Conservation (phyloP, 2,113 vertebrate genomes). For the Elephantulus edwardii region DNA sequence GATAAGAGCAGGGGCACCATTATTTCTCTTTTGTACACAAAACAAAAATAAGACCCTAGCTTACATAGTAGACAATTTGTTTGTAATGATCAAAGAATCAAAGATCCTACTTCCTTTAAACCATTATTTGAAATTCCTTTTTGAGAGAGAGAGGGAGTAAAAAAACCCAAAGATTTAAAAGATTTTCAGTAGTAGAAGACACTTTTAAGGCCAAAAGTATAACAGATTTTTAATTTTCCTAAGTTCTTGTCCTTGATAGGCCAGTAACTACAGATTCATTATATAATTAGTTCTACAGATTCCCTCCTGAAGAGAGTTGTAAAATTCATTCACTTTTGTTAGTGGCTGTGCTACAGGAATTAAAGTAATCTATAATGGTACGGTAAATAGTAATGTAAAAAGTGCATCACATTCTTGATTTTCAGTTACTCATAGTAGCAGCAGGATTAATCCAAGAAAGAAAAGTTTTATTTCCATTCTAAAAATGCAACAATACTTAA, state of each 20-base stretch:
- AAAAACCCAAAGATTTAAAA: constrained; percentile 72
- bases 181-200: constrained; percentile 76
- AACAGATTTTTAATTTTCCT: constrained; percentile 78
- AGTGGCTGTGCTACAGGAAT: constrained; percentile 82
- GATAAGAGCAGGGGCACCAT: constrained; percentile 39
- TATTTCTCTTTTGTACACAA: constrained; percentile 54
- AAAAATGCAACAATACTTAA: constrained; percentile 82
- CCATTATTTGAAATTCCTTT: constrained; percentile 61
- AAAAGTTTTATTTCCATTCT: constrained; percentile 80
- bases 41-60: constrained; percentile 41
- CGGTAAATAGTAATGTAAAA: constrained; percentile 71
- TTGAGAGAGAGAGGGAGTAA: constrained; percentile 79
- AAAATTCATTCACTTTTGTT: constrained; percentile 65
- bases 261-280: constrained; percentile 74
- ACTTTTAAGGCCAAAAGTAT: constrained; percentile 76
- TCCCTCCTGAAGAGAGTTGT: constrained; percentile 58
- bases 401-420: constrained; percentile 88
- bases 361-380: constrained; percentile 73
- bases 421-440: constrained; percentile 87
- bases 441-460: constrained; percentile 85
- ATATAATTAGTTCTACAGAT: constrained; percentile 64
- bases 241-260: constrained; percentile 74
- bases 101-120: constrained; percentile 47
- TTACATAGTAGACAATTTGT: constrained; percentile 49
- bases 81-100: constrained; percentile 48